phyloP scores from a whole-genome alignment of 2,113 vertebrate genomes.

The Pedetes capensis region DNA sequence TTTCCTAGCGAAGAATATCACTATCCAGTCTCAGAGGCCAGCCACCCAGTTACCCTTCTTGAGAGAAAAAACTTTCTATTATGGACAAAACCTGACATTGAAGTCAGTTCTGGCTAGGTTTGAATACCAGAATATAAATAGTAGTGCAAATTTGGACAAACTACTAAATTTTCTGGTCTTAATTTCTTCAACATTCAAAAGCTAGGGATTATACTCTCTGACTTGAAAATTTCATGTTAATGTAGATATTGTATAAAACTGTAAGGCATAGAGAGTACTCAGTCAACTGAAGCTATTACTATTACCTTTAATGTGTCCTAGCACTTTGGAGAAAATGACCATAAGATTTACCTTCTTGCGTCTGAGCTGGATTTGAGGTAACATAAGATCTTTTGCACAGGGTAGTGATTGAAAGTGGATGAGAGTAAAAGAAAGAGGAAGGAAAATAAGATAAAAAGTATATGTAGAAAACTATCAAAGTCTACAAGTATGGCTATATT shows the following conservation, averaged over 20 bases:
- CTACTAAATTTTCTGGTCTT: background rate
- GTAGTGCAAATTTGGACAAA: background rate
- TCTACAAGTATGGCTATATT: background rate
- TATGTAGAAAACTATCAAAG: background rate
- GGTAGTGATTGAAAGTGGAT: background rate
- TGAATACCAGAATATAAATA: background rate
- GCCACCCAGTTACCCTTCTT: background rate
- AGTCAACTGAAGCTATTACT: background rate
- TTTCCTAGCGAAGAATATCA: background rate
- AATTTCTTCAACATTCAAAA: background rate
- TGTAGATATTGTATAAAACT: background rate
- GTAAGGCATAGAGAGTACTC: background rate
- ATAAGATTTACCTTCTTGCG: background rate
- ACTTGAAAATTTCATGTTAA: background rate
- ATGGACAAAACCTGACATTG: background rate
- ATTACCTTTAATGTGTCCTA: background rate
- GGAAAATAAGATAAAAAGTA: background rate
- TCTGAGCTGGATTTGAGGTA: background rate
- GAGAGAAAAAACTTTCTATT: background rate
- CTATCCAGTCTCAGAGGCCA: background rate
- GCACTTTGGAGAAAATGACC: background rate
- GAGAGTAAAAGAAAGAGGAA: background rate
- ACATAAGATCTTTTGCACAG: background rate
- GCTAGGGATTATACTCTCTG: background rate
- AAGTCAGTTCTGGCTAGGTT: background rate